A percentile compares a stretch with the other conserved stretches of the same genome.
phyloP scores from a whole-genome alignment of 2,888 invertebrate genomes.

The Drosophila differens region DNA sequence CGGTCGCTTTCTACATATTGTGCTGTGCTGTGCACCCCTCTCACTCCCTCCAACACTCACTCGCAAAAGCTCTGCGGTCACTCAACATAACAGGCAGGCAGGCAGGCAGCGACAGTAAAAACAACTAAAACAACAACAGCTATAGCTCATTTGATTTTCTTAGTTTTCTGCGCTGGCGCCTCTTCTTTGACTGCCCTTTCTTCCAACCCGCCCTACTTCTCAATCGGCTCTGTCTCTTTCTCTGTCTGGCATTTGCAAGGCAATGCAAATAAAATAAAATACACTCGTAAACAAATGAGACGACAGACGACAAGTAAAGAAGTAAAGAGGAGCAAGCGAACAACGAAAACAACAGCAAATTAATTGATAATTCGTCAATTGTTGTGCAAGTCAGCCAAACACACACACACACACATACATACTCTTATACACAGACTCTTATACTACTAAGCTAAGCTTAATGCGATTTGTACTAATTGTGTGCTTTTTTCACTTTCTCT shows the following conservation, averaged over 20 bases:
- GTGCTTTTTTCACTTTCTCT: constrained; percentile 44
- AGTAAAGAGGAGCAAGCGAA: constrained; percentile 18
- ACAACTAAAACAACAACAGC: constrained; percentile 25
- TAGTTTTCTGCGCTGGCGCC: constrained; percentile 54
- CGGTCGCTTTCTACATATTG: constrained; percentile 73
- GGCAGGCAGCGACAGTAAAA: constrained; percentile 52
- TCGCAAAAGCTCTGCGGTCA: constrained; percentile 59
- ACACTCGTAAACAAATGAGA: constrained; percentile 57
- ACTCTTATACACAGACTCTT: constrained; percentile 6
- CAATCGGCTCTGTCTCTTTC: not conserved
- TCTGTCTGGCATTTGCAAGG: constrained; percentile 12
- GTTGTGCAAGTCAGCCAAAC: constrained; percentile 52
- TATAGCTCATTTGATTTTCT: constrained; percentile 52
- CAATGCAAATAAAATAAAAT: constrained; percentile 32
- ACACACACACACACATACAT: constrained; percentile 6
- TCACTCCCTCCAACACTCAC: constrained; percentile 10
- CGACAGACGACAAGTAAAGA: constrained; percentile 18
- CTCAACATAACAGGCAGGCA: constrained; percentile 63
- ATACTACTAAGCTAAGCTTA: not conserved
- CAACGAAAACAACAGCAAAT: constrained; percentile 54
- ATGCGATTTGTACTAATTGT: constrained; percentile 60
- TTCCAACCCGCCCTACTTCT: not conserved
- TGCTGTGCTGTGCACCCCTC: constrained; percentile 19
- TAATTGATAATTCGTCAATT: constrained; percentile 68
- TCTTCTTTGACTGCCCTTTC: constrained; percentile 36